Evolutionary conservation across 2,113 vertebrate genomes (phyloP).

Genomic region (Ceyx cyanopectus): DNA sequence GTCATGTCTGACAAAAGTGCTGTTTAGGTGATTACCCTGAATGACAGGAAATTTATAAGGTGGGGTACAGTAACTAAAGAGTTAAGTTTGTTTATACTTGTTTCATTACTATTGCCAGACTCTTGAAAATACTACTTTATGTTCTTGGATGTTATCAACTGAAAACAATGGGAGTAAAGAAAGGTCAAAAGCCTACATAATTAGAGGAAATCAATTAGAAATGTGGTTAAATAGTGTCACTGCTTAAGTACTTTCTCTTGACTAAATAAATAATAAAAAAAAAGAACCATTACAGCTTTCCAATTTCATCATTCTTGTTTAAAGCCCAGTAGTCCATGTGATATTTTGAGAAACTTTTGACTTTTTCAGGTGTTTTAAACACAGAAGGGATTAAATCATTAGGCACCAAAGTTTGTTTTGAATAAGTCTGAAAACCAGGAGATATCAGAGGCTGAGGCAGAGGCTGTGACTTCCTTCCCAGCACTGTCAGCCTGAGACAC

Average conservation of each 20-base stretch:
- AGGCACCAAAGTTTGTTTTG: background rate
- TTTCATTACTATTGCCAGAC: constrained; percentile 62
- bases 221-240: constrained; percentile 46
- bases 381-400: background rate
- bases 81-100: constrained; percentile 64
- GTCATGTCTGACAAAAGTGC: background rate
- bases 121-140: constrained; percentile 64
- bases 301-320: background rate
- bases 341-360: background rate
- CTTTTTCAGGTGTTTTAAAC: constrained; percentile 20
- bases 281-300: background rate
- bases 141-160: constrained; percentile 74
- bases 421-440: background rate
- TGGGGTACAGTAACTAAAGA: constrained; percentile 37
- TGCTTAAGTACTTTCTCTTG: constrained; percentile 10
- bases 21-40: constrained; percentile 63
- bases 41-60: constrained; percentile 73
- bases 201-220: constrained; percentile 80
- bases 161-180: constrained; percentile 77
- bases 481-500: background rate
- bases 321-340: background rate
- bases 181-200: constrained; percentile 75
- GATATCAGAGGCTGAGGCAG: background rate
- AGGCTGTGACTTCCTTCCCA: background rate
- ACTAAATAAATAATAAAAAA: background rate